A percentile compares a stretch with the other conserved stretches of the same genome.
These are phyloP conservation scores for Notospermus geniculatus DNA, from an alignment of 1,140 invertebrate genomes.

Conservation along the genomic window DNA sequence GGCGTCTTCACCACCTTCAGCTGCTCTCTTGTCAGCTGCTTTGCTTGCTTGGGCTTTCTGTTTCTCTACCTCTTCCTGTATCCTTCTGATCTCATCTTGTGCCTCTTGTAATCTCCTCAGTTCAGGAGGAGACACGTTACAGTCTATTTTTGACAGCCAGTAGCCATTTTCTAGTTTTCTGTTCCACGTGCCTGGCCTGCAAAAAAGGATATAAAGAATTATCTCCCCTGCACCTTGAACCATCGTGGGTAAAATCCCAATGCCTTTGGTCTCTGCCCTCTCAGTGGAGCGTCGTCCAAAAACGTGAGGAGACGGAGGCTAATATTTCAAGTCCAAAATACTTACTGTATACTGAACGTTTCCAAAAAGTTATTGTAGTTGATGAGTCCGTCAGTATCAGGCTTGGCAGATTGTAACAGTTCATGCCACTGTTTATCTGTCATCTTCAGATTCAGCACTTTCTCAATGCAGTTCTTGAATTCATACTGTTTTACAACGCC, in stretches of 20 bases:
- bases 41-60: neutral
- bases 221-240: too few species aligned
- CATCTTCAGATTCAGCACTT: slow-evolving; percentile 30
- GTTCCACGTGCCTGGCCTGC: slow-evolving; percentile 41
- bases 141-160: neutral
- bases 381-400: slow-evolving; percentile 36
- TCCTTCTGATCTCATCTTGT: slow-evolving; percentile 28
- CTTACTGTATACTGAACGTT: slow-evolving; percentile 36
- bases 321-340: neutral
- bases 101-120: slow-evolving; percentile 29
- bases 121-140: slow-evolving; percentile 13
- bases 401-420: slow-evolving; percentile 22
- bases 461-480: slow-evolving; percentile 35
- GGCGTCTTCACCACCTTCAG: too few species aligned
- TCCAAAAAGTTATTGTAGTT: slow-evolving; percentile 38
- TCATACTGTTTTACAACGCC: slow-evolving; percentile 33
- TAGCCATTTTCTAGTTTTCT: slow-evolving; percentile 22
- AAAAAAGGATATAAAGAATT: neutral
- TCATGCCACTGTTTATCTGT: slow-evolving; percentile 38
- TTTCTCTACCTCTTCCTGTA: slow-evolving; percentile 21
- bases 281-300: too few species aligned
- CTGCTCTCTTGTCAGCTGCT: neutral
- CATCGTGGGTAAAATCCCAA: too few species aligned
- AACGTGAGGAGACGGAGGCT: too few species aligned
- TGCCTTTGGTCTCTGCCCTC: too few species aligned